Base-by-base conservation (phyloP, 2,113 vertebrate species). In the Elanus axillaris region DNA sequence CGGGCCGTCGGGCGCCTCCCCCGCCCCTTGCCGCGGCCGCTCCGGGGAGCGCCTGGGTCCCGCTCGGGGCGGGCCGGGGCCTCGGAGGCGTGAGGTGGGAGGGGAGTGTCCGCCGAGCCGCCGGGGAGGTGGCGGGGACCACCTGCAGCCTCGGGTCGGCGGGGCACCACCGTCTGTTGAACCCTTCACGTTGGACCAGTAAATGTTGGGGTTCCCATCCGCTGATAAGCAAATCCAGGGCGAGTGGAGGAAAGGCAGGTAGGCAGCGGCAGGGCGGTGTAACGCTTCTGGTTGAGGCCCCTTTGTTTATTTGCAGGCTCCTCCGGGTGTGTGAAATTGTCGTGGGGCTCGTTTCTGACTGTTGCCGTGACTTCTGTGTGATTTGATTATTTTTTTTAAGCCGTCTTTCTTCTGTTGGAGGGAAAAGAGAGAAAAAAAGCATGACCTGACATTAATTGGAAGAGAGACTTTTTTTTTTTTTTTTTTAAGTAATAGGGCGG, bases 321-420 rank as follows among this genome's bases (percentile, higher is more conserved):
- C 16, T 47, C 38, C 22, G 5, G 19, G 26, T 10, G 8, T 2
- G 20, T 10, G 60, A 9, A 43, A 9, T 9, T 10, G 9, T 7
- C 19, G 27, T 31, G 56, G n/a, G 55, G 60, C 48, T 64, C 22
- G 16, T 23, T 53, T 64, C 18, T 20, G 27, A 2, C 42, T 11
- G 13, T 45, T 7, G 15, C 25, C 3, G 5, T 40, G 42, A 22
- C 21, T 38, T 25, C 12, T 53, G 34, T 13, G 32, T 38, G 11
- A 2, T 13, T 45, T 21, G n/a, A n/a, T 21, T 15, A 2, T 17
- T 29, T n/a, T 32, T 17, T 42, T 11, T 6, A 32, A 31, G 5
- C 16, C 0, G 1, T 4, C 15, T 42, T 38, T 43, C 4, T 56
- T 53, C 9, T 43, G 1, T 2, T 23, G 19, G 26, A 15, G 43